Conservation (phyloP, 2,797 vertebrate species). For the Myoxocephalus aenaeus region DNA sequence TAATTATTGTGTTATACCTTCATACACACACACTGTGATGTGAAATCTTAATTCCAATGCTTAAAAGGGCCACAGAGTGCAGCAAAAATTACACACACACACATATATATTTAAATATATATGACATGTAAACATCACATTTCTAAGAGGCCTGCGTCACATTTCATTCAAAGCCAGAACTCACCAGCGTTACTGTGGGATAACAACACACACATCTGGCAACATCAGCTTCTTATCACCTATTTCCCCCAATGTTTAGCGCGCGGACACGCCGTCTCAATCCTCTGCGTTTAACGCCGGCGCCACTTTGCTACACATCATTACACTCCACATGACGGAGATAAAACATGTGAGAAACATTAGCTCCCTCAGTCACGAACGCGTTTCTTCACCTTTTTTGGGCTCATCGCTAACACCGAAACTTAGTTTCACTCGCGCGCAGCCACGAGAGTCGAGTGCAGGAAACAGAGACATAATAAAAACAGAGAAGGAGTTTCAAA, state of each 20-base stretch:
- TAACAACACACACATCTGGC: constrained; percentile 73
- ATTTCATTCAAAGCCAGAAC: constrained; percentile 66
- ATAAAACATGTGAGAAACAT: constrained; percentile 67
- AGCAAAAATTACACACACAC: not conserved
- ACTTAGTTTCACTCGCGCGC: constrained; percentile 41
- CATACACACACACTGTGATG: not conserved
- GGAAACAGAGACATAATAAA: not conserved
- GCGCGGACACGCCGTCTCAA: constrained; percentile 7
- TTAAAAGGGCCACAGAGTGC: not conserved
- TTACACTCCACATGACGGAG: constrained; percentile 34
- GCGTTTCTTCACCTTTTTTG: constrained; percentile 52
- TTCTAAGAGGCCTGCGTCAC: constrained; percentile 34
- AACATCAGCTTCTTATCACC: constrained; percentile 71
- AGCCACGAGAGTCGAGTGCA: constrained; percentile 16
- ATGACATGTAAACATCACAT: constrained; percentile 22
- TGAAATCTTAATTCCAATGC: not conserved
- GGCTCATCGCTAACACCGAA: constrained; percentile 35
- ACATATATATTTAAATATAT: too few species aligned
- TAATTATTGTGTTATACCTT: not conserved
- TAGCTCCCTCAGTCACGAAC: constrained; percentile 45
- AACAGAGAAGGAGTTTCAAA: not conserved
- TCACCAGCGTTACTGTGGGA: constrained; percentile 21
- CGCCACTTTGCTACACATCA: constrained; percentile 31
- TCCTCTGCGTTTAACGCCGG: not conserved
- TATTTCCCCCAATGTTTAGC: not conserved